phyloP scores from a whole-genome alignment of 2,113 vertebrate species.

The Gadus macrocephalus region DNA sequence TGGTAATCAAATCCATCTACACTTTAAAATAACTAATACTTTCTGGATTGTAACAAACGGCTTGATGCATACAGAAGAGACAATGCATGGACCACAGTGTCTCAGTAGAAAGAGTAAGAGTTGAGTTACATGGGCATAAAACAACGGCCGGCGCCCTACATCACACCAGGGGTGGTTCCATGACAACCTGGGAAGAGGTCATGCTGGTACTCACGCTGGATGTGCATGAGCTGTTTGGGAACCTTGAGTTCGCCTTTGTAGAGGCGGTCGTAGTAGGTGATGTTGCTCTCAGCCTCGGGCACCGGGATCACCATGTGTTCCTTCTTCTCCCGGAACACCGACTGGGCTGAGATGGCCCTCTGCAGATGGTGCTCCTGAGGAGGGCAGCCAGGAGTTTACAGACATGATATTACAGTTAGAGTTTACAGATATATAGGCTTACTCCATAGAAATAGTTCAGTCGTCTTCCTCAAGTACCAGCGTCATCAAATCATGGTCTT shows the following conservation, averaged over 20 bases:
- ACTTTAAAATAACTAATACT: too few relatives aligned
- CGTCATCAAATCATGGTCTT: too few relatives aligned
- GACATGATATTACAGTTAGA: neutral
- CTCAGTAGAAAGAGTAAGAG: too few relatives aligned
- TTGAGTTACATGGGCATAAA: neutral
- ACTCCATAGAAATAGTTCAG: too few relatives aligned
- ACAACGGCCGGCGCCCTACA: too few relatives aligned
- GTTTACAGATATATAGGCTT: too few relatives aligned
- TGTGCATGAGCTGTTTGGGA: constrained; percentile 93
- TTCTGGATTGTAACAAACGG: too few relatives aligned
- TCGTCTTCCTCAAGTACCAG: too few relatives aligned
- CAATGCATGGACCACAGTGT: too few relatives aligned
- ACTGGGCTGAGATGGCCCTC: constrained; percentile 90
- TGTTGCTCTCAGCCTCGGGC: constrained; percentile 87
- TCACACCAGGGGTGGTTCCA: too few relatives aligned
- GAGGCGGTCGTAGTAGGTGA: constrained; percentile 88
- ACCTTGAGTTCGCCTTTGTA: constrained; percentile 89
- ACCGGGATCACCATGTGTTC: constrained; percentile 96
- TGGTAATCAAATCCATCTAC: too few relatives aligned
- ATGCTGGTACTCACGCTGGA: constrained; percentile 81
- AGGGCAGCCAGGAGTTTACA: neutral
- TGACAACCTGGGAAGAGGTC: neutral
- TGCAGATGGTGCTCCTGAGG: constrained; percentile 93
- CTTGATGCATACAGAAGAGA: too few relatives aligned
- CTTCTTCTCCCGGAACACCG: constrained; percentile 92